phyloP scores from a whole-genome alignment of 2,113 vertebrate species.

The Gambusia holbrooki region DNA sequence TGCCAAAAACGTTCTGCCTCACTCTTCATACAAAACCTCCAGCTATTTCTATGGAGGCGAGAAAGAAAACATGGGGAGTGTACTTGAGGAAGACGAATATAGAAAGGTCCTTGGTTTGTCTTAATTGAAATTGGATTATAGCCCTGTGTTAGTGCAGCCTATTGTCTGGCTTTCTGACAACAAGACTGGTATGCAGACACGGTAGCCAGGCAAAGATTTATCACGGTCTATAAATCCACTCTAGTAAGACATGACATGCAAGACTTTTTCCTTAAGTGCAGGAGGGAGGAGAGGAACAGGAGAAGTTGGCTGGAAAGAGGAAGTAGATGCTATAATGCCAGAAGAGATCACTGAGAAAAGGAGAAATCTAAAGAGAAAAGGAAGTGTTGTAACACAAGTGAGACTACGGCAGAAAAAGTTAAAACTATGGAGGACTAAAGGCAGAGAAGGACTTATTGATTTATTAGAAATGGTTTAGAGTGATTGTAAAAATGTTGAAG shows the following conservation, averaged over 20 bases:
- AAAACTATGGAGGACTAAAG: background rate
- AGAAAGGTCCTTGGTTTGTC: slow-evolving; percentile 81
- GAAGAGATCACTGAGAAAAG: background rate
- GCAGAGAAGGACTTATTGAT: background rate
- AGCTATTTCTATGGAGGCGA: slow-evolving; percentile 31
- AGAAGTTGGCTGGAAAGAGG: slow-evolving; percentile 24
- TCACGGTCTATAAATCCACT: slow-evolving; percentile 64
- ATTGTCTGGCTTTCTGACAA: slow-evolving; percentile 71
- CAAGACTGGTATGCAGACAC: slow-evolving; percentile 49
- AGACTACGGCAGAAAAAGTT: background rate
- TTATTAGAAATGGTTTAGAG: background rate
- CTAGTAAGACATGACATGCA: slow-evolving; percentile 36
- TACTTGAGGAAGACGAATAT: slow-evolving; percentile 63
- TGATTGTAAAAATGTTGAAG: background rate
- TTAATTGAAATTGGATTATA: slow-evolving; percentile 78
- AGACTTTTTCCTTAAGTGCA: slow-evolving; percentile 27
- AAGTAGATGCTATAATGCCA: slow-evolving; percentile 8
- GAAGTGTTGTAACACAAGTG: slow-evolving; percentile 12
- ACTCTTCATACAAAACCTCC: slow-evolving; percentile 29
- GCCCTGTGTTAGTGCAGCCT: slow-evolving; percentile 63
- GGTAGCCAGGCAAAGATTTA: slow-evolving; percentile 57
- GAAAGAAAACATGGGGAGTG: slow-evolving; percentile 10
- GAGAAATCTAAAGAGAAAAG: slow-evolving; percentile 18
- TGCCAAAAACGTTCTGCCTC: slow-evolving; percentile 16
- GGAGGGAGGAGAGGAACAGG: slow-evolving; percentile 3